Percentiles rank a stretch among this genome's conserved stretches.
Conservation (phyloP, 2,797 vertebrate species). For the Brotogeris chrysoptera region DNA sequence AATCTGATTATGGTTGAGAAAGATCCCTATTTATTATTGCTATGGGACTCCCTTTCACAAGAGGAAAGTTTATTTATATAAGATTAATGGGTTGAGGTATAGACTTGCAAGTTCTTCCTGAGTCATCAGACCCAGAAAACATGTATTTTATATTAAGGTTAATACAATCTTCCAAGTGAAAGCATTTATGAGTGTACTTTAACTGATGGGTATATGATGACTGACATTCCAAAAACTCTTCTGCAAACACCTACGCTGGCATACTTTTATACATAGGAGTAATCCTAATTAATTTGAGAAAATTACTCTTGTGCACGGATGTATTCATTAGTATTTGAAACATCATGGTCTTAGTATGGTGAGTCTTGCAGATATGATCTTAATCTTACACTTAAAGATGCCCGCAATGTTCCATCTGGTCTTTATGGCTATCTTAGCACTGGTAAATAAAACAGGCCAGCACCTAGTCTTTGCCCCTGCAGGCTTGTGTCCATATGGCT, state of each 20-base stretch:
- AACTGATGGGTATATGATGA: slow-evolving; percentile 62
- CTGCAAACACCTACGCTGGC: slow-evolving; percentile 42
- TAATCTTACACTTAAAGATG: background rate
- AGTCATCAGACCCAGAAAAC: slow-evolving; percentile 65
- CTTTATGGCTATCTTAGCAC: background rate
- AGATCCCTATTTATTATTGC: slow-evolving; percentile 41
- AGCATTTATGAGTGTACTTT: slow-evolving; percentile 43
- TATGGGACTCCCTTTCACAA: slow-evolving; percentile 53
- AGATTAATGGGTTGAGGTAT: slow-evolving; percentile 50
- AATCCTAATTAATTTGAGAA: slow-evolving; percentile 67
- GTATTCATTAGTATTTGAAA: slow-evolving; percentile 36
- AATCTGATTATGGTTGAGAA: slow-evolving; percentile 59
- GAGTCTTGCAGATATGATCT: slow-evolving; percentile 36
- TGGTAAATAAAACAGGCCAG: background rate
- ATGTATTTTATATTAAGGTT: slow-evolving; percentile 55
- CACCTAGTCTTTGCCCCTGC: background rate
- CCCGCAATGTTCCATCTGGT: background rate
- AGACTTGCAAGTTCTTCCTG: slow-evolving; percentile 56
- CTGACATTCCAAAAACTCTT: slow-evolving; percentile 48
- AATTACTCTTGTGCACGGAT: slow-evolving; percentile 39
- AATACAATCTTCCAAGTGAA: slow-evolving; percentile 31
- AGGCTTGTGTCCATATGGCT: background rate
- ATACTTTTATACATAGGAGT: slow-evolving; percentile 35
- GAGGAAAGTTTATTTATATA: slow-evolving; percentile 61
- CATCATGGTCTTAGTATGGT: background rate